Evolutionary conservation across 2,888 invertebrate genomes (phyloP), one percentile per base, ranked within the genome.

Genomic region (Crematogaster levior): DNA sequence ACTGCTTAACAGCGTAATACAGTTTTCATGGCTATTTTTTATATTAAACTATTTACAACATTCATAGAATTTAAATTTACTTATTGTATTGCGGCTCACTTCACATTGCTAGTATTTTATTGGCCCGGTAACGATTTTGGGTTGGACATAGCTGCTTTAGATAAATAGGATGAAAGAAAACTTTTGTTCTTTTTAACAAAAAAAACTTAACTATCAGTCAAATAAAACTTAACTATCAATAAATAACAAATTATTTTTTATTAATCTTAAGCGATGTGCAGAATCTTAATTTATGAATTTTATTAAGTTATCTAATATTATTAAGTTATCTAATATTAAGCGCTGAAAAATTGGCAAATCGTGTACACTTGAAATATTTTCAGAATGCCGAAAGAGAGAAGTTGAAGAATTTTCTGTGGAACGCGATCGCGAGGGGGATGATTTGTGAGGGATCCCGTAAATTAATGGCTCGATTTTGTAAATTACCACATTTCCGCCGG

Each of bases 401-500:
- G n/a, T n/a, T 34, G 34, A 34, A n/a, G n/a, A n/a, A n/a, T n/a
- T 34, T 34, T 34, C 34, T 34, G 34, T 34, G 4, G 21, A 12
- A 18, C n/a, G 53, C 15, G 37, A 10, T 7, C 34, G 37, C 10
- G 56, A 18, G 37, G 10, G 4, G 10, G 40, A 1, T 34, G 24
- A 56, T 73, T 73, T 43, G 73, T 30, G 43, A 46, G 43, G 30
- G 46, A 46, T 73, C 10, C 60, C 43, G n/a, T n/a, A n/a, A n/a
- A n/a, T 73, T 61, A 46, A 73, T 60, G 46, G 61, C 46, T 60
- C 73, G 18, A 61, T 73, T 73, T 30, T 73, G 21, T 73, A 61
- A 61, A 61, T 73, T 60, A 58, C 63, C 70, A 65, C 51, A 48
- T 70, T 84, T 84, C 84, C 84, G 58, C 30, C 18, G 34, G 24